Percentiles rank a stretch among this genome's conserved stretches.
Evolutionary conservation across 2,888 invertebrate species (phyloP).

Genomic region (Rhaphigaster nebulosa): DNA sequence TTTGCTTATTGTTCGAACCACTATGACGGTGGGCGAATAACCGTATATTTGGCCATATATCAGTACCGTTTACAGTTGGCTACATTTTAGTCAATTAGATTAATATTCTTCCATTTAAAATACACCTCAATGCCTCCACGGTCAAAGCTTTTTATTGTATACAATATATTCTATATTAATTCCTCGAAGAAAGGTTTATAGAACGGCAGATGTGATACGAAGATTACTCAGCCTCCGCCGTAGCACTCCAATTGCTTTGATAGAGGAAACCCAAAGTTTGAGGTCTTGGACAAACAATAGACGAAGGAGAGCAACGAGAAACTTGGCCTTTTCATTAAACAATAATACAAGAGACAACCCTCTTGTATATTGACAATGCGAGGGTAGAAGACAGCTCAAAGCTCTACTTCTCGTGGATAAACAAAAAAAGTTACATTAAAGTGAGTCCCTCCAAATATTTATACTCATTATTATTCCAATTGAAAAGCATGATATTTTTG

Average conservation of each 20-base stretch:
- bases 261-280: constrained; percentile 33
- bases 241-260: not conserved
- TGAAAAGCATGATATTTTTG: not conserved
- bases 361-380: not conserved
- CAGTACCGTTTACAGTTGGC: too few species aligned
- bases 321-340: constrained; percentile 38
- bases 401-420: not conserved
- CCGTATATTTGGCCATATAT: too few species aligned
- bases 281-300: constrained; percentile 41
- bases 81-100: not conserved
- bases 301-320: not conserved
- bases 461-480: not conserved
- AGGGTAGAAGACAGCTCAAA: not conserved
- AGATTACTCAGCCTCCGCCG: not conserved
- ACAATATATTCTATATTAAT: not conserved
- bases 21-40: not conserved
- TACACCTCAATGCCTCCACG: not conserved
- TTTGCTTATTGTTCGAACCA: not conserved
- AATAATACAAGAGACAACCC: constrained; percentile 17
- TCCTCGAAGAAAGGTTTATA: not conserved
- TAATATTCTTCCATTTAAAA: too few species aligned
- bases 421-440: not conserved
- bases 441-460: not conserved
- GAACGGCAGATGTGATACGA: not conserved
- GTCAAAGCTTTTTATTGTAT: not conserved